Base-by-base conservation (phyloP, 2,888 invertebrate species). In the Sarcophaga variegata region DNA sequence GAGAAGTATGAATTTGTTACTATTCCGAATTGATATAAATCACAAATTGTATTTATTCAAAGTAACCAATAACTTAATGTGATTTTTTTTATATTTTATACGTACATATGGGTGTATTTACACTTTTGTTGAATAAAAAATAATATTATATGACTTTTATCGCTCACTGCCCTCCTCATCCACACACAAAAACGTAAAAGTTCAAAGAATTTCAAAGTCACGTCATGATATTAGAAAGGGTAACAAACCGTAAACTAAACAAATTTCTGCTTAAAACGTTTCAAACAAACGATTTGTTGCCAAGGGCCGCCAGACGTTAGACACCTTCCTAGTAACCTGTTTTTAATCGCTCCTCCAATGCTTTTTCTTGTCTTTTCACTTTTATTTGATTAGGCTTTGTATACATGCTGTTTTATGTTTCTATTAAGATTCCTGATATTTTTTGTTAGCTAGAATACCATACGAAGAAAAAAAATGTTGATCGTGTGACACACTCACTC, bases 151-250 rank as follows among this genome's bases (percentile, higher is more conserved):
- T 37, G 8, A 37, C 37, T 37, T 37, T 37, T 37, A 8, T 37
- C 37, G 37, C 37, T 37, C 37, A 37, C 37, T 37, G 37, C 8
- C 37, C 37, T 37, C 1, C 8, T 37, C 37, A 37, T 8, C 10
- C 37, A 37, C 8, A 37, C 10, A 1, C 25, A 54, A 71, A 27
- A 27, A 8, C 47, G 25, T 64, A 14, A 17, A 70, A 54, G 71
- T 76, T 81, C 70, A 81, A 76, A 76, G 64, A 81, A 76, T 76
- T 76, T 69, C 54, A 6, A 67, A 66, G 75, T 63, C 74, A 47
- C 63, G 69, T 49, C 75, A 49, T 5, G 62, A 63, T 47, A 37
- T 81, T 81, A 81, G 81, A 81, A 76, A 81, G 81, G 81, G 81
- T 76, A 81, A 76, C 60, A 75, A 81, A 81, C 81, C 63, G 69